Base-by-base conservation (phyloP, 1,140 invertebrate genomes). In the Polypedilum vanderplanki region DNA sequence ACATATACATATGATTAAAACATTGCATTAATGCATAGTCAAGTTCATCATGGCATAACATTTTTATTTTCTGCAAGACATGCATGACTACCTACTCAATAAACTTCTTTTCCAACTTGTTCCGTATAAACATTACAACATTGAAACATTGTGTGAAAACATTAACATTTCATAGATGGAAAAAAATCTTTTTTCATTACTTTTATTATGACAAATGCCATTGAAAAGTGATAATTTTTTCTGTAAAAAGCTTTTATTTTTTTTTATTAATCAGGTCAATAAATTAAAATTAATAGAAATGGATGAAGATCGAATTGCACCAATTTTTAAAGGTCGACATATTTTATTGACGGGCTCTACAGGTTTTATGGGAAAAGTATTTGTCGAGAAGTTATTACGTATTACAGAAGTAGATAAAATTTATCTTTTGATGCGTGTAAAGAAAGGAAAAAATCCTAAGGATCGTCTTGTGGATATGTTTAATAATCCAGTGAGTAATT, bases 351-450 rank as follows among this genome's bases (percentile, higher is more conserved):
- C 85, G 74, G 88, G 88, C 17, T 87, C 87, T 9, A 70, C 65
- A 1, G 65, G 65, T 9, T 70, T 70, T 10, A 70, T 70, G 65
- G 65, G 65, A 70, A 70, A 70, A 86, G 85, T 86, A n/a, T 83
- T 94, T 8, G 88, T 95, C 57, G 93, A 95, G 82, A 95, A 95
- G 80, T 79, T 95, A 40, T 82, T 95, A 1, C 85, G 93, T 40
- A 93, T 92, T 80, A 81, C 90, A 0, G 87, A 89, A 9, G 83
- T 94, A 0, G 85, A 84, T 17, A 88, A 86, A 20, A 88, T 97
- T 22, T 92, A 92, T 78, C 79, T 95, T 9, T 82, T 96, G 7
- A 86, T 96, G 24, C 85, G 94, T 73, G 80, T 87, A 0, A 95
- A 95, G 81, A 89, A 89, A 77, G 90, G 89, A 0, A 89, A 91